Conservation (phyloP, 2,797 vertebrate species). For the Pachyuromys duprasi region DNA sequence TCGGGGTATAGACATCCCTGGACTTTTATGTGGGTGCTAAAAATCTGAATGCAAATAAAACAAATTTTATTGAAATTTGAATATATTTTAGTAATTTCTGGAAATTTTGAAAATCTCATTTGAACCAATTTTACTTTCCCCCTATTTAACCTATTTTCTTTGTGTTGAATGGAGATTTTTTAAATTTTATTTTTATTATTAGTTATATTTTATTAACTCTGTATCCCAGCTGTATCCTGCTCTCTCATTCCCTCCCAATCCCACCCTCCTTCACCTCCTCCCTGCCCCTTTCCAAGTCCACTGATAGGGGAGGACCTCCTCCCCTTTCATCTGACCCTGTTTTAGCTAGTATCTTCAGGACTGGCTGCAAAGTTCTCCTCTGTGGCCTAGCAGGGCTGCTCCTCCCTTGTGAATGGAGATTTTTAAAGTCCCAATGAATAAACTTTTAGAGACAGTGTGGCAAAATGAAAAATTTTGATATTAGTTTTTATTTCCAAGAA, state of each 20-base stretch:
- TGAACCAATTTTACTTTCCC: conserved; percentile 15
- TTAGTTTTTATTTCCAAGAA: conserved; percentile 36
- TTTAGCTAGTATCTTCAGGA: no score
- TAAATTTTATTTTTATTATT: no score
- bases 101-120: conserved; percentile 48
- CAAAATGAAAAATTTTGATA: conserved; percentile 15
- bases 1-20: neutral
- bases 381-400: no score
- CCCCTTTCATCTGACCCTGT: no score
- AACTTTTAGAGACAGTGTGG: neutral
- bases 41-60: neutral
- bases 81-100: conserved; percentile 29
- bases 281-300: no score
- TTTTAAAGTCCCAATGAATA: conserved; percentile 50
- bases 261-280: no score
- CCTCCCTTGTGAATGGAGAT: no score
- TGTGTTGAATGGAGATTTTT: conserved; percentile 33
- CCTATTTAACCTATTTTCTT: conserved; percentile 19
- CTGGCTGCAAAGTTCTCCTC: no score
- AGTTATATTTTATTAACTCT: no score
- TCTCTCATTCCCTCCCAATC: no score
- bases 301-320: no score
- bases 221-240: no score
- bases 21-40: neutral
- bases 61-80: neutral